These are phyloP conservation scores for Slavum lentiscoides DNA, from an alignment of 2,888 invertebrate genomes.

Conservation along the genomic window DNA sequence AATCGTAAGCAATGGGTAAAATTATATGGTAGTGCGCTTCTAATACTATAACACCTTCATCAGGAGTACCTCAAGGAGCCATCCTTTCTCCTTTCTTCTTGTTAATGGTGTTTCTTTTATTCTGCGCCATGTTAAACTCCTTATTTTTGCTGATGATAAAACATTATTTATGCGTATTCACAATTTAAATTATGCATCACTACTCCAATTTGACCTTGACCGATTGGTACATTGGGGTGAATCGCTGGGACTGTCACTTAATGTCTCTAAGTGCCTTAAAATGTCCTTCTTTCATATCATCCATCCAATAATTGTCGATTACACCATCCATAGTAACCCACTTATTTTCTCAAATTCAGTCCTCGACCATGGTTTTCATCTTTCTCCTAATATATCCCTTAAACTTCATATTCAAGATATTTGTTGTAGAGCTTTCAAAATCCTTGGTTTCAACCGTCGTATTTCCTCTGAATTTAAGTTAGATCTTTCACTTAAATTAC, in stretches of 20 bases:
- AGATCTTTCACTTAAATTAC: not conserved
- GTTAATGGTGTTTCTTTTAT: not conserved
- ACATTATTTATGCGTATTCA: constrained; percentile 3
- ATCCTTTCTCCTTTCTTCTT: not conserved
- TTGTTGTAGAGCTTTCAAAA: not conserved
- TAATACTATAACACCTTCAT: no score
- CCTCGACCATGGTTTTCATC: not conserved
- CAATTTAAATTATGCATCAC: not conserved
- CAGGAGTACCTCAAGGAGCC: not conserved
- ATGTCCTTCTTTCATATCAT: not conserved
- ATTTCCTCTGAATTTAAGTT: no score
- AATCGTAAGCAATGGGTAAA: not conserved
- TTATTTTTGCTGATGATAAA: no score
- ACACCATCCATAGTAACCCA: not conserved
- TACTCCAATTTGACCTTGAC: constrained; percentile 3
- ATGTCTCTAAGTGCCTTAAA: constrained; percentile 15
- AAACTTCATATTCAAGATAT: not conserved
- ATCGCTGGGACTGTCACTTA: constrained; percentile 7
- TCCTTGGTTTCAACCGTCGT: not conserved
- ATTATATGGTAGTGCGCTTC: not conserved
- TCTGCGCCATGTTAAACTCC: not conserved
- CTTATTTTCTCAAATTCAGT: not conserved
- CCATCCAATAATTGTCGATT: constrained; percentile 3
- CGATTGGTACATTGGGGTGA: constrained; percentile 1
- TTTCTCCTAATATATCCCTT: not conserved